phyloP scores from a whole-genome alignment of 2,797 vertebrate genomes.

The Hoplostethus atlanticus region DNA sequence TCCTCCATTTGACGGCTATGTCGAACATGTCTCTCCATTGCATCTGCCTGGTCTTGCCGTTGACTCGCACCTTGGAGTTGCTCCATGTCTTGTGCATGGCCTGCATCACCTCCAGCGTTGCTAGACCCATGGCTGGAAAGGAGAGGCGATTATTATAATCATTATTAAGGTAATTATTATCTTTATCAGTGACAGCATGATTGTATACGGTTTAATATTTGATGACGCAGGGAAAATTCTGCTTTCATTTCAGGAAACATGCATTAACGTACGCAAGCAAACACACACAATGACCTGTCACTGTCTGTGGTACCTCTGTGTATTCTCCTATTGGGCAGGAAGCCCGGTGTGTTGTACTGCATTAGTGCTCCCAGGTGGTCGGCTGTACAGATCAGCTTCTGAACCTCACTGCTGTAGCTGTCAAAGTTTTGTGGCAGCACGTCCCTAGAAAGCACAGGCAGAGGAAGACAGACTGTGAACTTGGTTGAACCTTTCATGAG shows the following conservation, averaged over 20 bases:
- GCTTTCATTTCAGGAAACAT: too few relatives aligned
- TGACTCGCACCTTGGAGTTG: conserved; percentile 96
- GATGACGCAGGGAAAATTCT: too few relatives aligned
- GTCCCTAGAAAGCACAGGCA: conserved; percentile 83
- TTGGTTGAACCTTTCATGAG: background rate
- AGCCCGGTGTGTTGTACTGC: conserved; percentile 96
- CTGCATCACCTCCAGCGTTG: conserved; percentile 97
- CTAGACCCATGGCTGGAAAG: conserved; percentile 93
- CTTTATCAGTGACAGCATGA: background rate
- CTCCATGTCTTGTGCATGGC: conserved; percentile 96
- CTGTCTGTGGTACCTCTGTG: conserved; percentile 90
- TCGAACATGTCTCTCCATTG: conserved; percentile 99
- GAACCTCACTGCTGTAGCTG: conserved; percentile 91
- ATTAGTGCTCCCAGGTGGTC: conserved; percentile 95
- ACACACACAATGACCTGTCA: background rate
- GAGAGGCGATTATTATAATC: background rate
- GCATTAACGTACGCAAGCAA: background rate
- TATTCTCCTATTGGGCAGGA: conserved; percentile 94
- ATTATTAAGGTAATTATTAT: too few relatives aligned
- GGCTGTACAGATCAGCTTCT: conserved; percentile 93
- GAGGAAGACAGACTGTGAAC: background rate
- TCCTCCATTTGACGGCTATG: conserved; percentile 97
- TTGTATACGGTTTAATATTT: background rate
- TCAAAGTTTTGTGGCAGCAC: conserved; percentile 96
- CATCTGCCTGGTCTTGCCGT: conserved; percentile 95